A percentile compares a stretch with the other conserved stretches of the same genome.
Conservation (phyloP, 2,797 vertebrate species). For the Craterocephalus amniculus region DNA sequence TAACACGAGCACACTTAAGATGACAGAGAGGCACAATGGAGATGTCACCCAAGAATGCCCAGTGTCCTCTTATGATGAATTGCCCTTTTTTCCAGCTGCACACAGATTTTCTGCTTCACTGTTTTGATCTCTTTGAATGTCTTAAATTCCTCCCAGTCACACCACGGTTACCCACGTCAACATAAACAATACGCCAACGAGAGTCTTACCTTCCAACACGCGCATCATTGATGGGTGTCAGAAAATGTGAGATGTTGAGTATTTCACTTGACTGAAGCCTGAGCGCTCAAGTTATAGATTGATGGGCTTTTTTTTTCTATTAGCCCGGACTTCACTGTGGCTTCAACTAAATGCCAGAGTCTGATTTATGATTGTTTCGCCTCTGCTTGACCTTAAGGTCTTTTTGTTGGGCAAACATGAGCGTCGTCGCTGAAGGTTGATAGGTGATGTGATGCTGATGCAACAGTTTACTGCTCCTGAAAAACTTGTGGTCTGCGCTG, state of each 20-base stretch:
- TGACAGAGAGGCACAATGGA: constrained; percentile 23
- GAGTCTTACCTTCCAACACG: not conserved
- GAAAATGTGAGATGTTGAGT: not conserved
- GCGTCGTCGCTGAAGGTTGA: not conserved
- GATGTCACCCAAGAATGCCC: constrained; percentile 49
- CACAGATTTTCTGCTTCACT: constrained; percentile 42
- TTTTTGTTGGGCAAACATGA: constrained; percentile 12
- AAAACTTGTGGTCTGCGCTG: not conserved
- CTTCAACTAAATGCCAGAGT: not conserved
- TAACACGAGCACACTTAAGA: not conserved
- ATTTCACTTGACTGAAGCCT: constrained; percentile 9
- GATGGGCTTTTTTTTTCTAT: constrained; percentile 1
- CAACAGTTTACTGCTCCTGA: not conserved
- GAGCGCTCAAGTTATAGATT: constrained; percentile 16
- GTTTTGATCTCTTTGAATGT: constrained; percentile 51
- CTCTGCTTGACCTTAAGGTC: constrained; percentile 21
- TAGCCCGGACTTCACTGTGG: constrained; percentile 15
- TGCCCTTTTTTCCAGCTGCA: constrained; percentile 30
- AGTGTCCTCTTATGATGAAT: constrained; percentile 54
- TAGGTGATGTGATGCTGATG: constrained; percentile 1
- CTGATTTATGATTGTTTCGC: constrained; percentile 20
- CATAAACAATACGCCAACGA: constrained; percentile 12
- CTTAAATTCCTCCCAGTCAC: constrained; percentile 56
- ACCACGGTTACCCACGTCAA: not conserved
- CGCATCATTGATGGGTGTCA: constrained; percentile 20